These are phyloP conservation scores for Platypus cylindrus DNA, from an alignment of 2,888 invertebrate genomes.

Conservation along the genomic window DNA sequence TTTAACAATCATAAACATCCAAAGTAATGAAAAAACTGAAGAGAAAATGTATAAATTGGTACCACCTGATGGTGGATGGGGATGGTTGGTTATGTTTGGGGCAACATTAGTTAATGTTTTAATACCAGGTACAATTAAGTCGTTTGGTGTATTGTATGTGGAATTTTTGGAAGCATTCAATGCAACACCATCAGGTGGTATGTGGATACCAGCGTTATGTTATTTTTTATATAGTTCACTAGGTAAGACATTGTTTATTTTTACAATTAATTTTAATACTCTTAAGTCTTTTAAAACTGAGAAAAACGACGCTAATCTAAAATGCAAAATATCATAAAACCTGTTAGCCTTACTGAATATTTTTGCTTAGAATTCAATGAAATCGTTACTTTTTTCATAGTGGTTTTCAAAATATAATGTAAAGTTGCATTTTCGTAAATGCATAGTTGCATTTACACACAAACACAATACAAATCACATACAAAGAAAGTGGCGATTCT, in stretches of 20 bases:
- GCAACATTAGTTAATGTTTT: conserved; percentile 73
- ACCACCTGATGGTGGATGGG: conserved; percentile 77
- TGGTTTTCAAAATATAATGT: too few species aligned
- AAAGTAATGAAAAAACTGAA: conserved; percentile 27
- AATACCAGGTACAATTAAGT: conserved; percentile 78
- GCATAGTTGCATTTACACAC: too few species aligned
- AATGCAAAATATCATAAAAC: too few species aligned
- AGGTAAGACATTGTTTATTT: conserved; percentile 41
- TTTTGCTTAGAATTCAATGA: too few species aligned
- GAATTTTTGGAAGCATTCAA: conserved; percentile 72
- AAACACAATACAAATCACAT: too few species aligned
- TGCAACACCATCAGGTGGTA: conserved; percentile 57
- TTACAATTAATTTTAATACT: too few species aligned
- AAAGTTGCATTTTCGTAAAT: too few species aligned
- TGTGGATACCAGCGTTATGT: conserved; percentile 77
- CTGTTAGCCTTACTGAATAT: too few species aligned
- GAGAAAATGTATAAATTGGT: conserved; percentile 58
- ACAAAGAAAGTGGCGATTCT: too few species aligned
- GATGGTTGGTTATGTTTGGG: conserved; percentile 63
- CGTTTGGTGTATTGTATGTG: conserved; percentile 73
- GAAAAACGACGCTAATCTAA: too few species aligned
- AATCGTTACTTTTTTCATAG: too few species aligned
- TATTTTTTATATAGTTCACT: conserved; percentile 81
- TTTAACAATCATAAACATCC: conserved; percentile 27
- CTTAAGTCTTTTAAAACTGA: too few species aligned